Conservation (phyloP, 2,113 vertebrate species). For the Ploceus nigricollis region DNA sequence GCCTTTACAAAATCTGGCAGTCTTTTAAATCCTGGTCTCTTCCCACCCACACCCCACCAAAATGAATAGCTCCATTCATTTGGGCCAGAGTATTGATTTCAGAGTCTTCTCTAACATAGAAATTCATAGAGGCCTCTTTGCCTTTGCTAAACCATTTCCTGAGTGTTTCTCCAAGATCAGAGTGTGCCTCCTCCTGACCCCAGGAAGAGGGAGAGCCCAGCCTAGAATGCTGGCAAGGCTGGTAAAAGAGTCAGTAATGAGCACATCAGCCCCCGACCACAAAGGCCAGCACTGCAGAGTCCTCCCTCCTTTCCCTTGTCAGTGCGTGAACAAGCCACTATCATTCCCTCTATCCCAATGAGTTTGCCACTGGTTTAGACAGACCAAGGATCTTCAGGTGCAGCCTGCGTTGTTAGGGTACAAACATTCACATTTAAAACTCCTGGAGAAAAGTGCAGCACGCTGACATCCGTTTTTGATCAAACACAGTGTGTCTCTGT, state of each 20-base stretch:
- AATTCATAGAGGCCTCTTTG: slow-evolving; percentile 54
- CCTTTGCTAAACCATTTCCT: slow-evolving; percentile 54
- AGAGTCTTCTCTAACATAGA: slow-evolving; percentile 64
- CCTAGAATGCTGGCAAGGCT: slow-evolving; percentile 10
- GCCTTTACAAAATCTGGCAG: slow-evolving; percentile 11
- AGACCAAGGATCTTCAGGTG: not conserved
- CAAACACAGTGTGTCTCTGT: not conserved
- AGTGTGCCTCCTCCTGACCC: slow-evolving; percentile 7
- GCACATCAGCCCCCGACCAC: not conserved
- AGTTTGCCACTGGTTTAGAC: not conserved
- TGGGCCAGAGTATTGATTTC: slow-evolving; percentile 52
- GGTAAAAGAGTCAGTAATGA: not conserved
- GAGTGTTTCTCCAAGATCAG: slow-evolving; percentile 60
- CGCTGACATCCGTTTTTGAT: not conserved
- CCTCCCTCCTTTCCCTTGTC: not conserved
- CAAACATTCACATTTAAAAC: not conserved
- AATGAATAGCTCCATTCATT: slow-evolving; percentile 73
- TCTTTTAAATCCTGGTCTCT: not conserved
- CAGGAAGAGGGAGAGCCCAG: slow-evolving; percentile 40
- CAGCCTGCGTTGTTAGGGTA: not conserved
- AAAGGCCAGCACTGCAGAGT: not conserved
- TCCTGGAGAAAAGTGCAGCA: not conserved
- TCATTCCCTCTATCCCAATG: not conserved
- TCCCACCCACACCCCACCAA: slow-evolving; percentile 2
- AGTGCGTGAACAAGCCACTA: rapidly evolving